Percentiles rank a stretch among this genome's conserved stretches.
These are phyloP conservation scores for Temnothorax unifasciatus DNA, from an alignment of 2,888 invertebrate species.

Conservation along the genomic window DNA sequence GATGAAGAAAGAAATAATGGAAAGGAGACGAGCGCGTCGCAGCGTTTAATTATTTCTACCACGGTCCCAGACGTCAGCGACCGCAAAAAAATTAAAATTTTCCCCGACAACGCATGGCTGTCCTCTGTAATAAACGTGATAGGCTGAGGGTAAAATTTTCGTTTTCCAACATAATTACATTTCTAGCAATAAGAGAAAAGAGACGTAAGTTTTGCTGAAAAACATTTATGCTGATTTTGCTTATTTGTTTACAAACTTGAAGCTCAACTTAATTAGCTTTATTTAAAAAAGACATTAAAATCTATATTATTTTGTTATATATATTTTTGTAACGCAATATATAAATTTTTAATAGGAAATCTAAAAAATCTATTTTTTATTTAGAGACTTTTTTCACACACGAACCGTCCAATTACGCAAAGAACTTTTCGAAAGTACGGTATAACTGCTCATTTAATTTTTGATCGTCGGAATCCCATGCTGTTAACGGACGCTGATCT, in stretches of 20 bases:
- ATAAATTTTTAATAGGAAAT: background rate
- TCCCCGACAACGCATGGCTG: background rate
- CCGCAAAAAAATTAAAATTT: conserved; percentile 27
- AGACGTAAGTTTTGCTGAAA: background rate
- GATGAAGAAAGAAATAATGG: conserved; percentile 37
- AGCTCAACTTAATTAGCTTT: background rate
- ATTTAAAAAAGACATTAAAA: conserved; percentile 12
- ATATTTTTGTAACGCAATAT: background rate
- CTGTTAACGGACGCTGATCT: conserved; percentile 67
- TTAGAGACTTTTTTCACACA: background rate
- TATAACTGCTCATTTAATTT: conserved; percentile 34
- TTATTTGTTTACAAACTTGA: background rate
- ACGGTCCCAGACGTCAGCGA: background rate
- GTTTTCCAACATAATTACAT: conserved; percentile 11
- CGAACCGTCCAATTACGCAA: background rate
- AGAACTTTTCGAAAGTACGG: conserved; percentile 9
- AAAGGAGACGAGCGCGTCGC: conserved; percentile 27
- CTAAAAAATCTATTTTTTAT: background rate
- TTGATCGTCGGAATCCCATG: conserved; percentile 39
- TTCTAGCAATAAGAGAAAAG: background rate
- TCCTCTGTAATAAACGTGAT: background rate
- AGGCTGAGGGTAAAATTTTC: background rate
- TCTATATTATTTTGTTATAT: background rate
- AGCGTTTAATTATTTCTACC: conserved; percentile 62
- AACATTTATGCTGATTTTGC: background rate